Evolutionary conservation across 2,113 vertebrate species (phyloP).

Genomic region (Otis tarda): DNA sequence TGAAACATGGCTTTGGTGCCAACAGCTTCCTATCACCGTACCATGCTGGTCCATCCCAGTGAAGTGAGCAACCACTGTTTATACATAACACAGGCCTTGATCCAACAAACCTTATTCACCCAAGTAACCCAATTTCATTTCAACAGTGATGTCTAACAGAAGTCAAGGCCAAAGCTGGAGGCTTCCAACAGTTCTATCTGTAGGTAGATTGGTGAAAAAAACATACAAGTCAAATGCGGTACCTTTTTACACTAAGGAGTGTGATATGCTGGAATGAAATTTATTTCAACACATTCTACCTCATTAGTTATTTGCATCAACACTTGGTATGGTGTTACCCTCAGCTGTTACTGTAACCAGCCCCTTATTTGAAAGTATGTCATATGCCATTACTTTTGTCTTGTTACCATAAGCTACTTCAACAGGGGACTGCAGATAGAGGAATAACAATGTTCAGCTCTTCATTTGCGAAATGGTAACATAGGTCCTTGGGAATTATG

Average conservation of each 20-base stretch:
- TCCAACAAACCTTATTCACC: neutral
- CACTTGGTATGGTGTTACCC: neutral
- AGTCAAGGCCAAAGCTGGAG: neutral
- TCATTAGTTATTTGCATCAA: conserved; percentile 18
- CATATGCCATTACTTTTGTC: neutral
- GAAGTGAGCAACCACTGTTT: neutral
- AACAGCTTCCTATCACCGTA: neutral
- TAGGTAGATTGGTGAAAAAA: neutral
- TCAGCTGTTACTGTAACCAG: neutral
- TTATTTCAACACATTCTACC: conserved; percentile 7
- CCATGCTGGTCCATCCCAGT: neutral
- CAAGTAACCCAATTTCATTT: neutral
- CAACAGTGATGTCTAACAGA: neutral
- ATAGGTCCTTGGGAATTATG: neutral
- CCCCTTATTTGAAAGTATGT: neutral
- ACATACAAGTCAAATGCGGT: neutral
- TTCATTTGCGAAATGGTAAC: neutral
- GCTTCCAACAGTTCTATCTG: neutral
- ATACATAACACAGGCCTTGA: neutral
- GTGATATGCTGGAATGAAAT: neutral
- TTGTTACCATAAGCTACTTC: neutral
- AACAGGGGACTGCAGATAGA: neutral
- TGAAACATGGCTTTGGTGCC: neutral
- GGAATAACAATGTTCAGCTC: neutral
- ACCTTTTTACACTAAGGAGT: neutral